Percentiles rank a stretch among this genome's conserved stretches.
These are phyloP conservation scores for Vipera latastei DNA, from an alignment of 2,797 vertebrate species.

Conservation along the genomic window DNA sequence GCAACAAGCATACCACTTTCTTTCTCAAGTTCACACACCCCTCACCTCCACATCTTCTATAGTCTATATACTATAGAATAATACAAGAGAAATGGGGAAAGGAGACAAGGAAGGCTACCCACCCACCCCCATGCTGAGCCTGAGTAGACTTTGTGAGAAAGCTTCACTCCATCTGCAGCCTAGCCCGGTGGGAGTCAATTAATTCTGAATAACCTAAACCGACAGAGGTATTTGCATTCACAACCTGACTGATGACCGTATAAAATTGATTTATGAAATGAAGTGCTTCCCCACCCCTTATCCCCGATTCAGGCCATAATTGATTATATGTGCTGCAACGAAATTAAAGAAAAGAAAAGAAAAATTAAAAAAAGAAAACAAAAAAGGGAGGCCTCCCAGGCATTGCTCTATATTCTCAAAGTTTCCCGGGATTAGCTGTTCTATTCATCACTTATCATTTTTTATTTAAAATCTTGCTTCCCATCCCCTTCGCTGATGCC, in stretches of 20 bases:
- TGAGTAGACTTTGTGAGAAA: slow-evolving; percentile 75
- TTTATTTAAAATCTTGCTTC: slow-evolving; percentile 74
- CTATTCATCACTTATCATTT: slow-evolving; percentile 74
- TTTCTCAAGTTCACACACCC: slow-evolving; percentile 62
- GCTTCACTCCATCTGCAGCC: slow-evolving; percentile 71
- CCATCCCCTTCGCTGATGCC: slow-evolving; percentile 42
- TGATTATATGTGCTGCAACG: slow-evolving; percentile 95
- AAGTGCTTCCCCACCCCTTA: slow-evolving; percentile 83
- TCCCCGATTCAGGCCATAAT: slow-evolving; percentile 86
- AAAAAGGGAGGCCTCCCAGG: slow-evolving; percentile 70
- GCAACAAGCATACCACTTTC: slow-evolving; percentile 64
- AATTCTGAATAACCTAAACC: slow-evolving; percentile 82
- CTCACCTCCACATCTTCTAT: slow-evolving; percentile 50
- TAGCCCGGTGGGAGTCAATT: slow-evolving; percentile 79
- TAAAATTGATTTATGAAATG: slow-evolving; percentile 99
- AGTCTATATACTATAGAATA: slow-evolving; percentile 63
- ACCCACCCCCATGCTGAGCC: slow-evolving; percentile 72
- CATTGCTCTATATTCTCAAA: slow-evolving; percentile 67
- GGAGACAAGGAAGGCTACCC: slow-evolving; percentile 56
- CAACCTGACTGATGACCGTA: slow-evolving; percentile 98
- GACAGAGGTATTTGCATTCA: slow-evolving; percentile 88
- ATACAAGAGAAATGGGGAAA: slow-evolving; percentile 58
- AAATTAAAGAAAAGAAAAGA: slow-evolving; percentile 80
- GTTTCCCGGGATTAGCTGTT: slow-evolving; percentile 68
- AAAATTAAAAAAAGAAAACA: slow-evolving; percentile 71